Conservation (phyloP, 1,140 invertebrate species). For the Dreissena polymorpha region DNA sequence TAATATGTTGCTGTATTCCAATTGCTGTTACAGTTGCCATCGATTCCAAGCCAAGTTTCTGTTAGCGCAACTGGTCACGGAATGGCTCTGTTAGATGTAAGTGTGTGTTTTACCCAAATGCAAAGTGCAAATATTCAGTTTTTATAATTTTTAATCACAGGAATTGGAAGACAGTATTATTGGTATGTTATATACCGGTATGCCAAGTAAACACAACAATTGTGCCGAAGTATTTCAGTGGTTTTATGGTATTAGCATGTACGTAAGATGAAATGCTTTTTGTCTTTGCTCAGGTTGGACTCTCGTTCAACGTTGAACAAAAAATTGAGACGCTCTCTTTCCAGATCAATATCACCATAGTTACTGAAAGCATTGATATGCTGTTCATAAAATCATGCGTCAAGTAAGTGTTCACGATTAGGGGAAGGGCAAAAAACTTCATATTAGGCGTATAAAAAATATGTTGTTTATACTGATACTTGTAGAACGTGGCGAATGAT, state of each 20-base stretch:
- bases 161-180: not conserved
- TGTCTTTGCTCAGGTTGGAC: slow-evolving; percentile 22
- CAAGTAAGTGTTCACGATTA: slow-evolving; percentile 5
- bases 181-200: not conserved
- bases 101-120: not conserved
- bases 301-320: slow-evolving; percentile 53
- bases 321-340: slow-evolving; percentile 49
- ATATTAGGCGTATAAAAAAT: too few relatives aligned
- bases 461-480: too few relatives aligned
- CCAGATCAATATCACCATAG: slow-evolving; percentile 37
- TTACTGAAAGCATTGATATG: slow-evolving; percentile 33
- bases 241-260: not conserved
- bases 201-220: not conserved
- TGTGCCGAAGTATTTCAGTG: not conserved
- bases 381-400: slow-evolving; percentile 35
- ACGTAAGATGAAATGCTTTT: not conserved
- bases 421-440: too few relatives aligned
- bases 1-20: slow-evolving; percentile 14
- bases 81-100: slow-evolving; percentile 88
- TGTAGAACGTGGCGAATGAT: not conserved
- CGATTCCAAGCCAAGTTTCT: slow-evolving; percentile 73
- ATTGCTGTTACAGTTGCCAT: slow-evolving; percentile 79
- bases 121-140: not conserved
- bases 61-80: slow-evolving; percentile 91
- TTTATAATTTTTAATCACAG: not conserved